Conservation (phyloP, 2,888 invertebrate genomes). For the Yponomeuta malinellus region DNA sequence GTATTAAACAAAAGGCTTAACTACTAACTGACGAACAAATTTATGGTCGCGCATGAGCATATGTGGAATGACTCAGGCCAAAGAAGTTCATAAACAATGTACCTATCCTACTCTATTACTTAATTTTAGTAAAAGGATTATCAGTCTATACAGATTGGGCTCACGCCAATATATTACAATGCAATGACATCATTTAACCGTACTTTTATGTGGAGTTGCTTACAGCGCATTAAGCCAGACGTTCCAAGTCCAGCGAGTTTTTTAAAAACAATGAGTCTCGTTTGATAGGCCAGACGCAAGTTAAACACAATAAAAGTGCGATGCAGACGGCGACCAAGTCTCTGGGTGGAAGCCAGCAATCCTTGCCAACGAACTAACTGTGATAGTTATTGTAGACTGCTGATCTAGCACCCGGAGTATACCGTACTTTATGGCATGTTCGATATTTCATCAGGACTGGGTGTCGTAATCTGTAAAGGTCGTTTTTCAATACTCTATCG, state of each 20-base stretch:
- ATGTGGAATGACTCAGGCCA: slow-evolving; percentile 29
- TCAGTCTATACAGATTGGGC: slow-evolving; percentile 43
- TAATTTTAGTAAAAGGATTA: slow-evolving; percentile 37
- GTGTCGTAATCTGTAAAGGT: slow-evolving; percentile 19
- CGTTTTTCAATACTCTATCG: slow-evolving; percentile 23
- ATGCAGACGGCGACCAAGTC: slow-evolving; percentile 34
- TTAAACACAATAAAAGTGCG: slow-evolving; percentile 34
- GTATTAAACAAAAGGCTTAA: background rate
- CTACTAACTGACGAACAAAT: slow-evolving; percentile 15
- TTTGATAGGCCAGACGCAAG: slow-evolving; percentile 22
- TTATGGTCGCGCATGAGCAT: slow-evolving; percentile 22
- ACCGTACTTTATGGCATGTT: background rate
- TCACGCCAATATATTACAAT: slow-evolving; percentile 43
- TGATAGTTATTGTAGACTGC: slow-evolving; percentile 28
- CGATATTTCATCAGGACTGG: slow-evolving; percentile 11
- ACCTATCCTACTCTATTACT: slow-evolving; percentile 29
- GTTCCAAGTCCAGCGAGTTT: slow-evolving; percentile 21
- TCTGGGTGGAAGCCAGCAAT: slow-evolving; percentile 37
- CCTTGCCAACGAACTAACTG: slow-evolving; percentile 38
- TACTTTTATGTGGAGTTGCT: slow-evolving; percentile 37
- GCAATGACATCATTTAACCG: slow-evolving; percentile 40
- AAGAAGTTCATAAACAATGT: slow-evolving; percentile 33
- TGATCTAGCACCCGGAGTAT: slow-evolving; percentile 4
- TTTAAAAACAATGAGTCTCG: slow-evolving; percentile 23
- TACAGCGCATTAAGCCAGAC: slow-evolving; percentile 18